These are phyloP conservation scores for Craseonycteris thonglongyai DNA, from an alignment of 2,113 vertebrate species.

Conservation along the genomic window DNA sequence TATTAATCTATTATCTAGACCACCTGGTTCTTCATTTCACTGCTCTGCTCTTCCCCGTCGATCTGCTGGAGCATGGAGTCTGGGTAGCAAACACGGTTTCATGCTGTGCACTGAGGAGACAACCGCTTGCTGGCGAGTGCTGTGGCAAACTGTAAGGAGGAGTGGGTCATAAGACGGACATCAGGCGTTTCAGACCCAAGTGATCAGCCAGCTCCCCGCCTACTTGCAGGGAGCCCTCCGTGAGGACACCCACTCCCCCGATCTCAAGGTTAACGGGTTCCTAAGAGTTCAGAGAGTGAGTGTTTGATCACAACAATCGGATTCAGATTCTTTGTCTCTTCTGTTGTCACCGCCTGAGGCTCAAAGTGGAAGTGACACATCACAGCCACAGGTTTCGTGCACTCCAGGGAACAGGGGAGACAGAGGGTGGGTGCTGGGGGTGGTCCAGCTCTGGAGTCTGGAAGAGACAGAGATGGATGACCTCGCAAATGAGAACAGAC, in stretches of 20 bases:
- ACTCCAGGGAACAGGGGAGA: not conserved
- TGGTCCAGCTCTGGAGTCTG: not conserved
- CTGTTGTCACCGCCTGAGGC: not conserved
- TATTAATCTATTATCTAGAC: no score
- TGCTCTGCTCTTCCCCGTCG: not conserved
- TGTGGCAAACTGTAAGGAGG: fast-evolving
- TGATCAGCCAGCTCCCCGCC: fast-evolving
- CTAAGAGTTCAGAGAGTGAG: not conserved
- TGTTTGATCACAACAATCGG: fast-evolving
- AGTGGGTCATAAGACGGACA: fast-evolving
- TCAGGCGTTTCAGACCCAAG: not conserved
- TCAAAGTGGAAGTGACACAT: not conserved
- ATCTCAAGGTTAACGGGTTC: fast-evolving
- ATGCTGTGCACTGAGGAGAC: not conserved
- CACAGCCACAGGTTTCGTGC: not conserved
- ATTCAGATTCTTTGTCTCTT: fast-evolving
- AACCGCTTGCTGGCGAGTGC: not conserved
- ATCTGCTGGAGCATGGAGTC: not conserved
- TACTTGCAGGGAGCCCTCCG: fast-evolving
- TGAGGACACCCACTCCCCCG: fast-evolving
- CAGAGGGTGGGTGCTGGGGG: not conserved
- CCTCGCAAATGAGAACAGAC: not conserved
- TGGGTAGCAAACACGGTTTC: not conserved
- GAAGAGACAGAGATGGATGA: fast-evolving
- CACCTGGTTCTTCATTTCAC: no score